Conservation (phyloP, 2,797 vertebrate species). For the Galaxias olidus region DNA sequence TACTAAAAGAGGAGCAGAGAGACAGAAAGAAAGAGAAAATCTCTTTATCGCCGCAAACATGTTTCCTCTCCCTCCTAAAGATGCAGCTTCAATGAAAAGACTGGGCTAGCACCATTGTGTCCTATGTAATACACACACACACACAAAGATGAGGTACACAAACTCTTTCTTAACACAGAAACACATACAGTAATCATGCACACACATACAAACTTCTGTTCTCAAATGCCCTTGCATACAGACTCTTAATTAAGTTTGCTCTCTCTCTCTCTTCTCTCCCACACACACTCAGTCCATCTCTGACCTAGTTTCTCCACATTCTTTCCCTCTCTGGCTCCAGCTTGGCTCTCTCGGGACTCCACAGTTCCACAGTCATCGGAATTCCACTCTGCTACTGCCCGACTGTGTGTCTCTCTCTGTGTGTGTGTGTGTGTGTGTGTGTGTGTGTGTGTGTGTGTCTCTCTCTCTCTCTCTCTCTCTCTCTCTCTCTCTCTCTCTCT, state of each 20-base stretch:
- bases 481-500: slow-evolving; percentile 40
- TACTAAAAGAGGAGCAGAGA: slow-evolving; percentile 11
- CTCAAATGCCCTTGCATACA: slow-evolving; percentile 16
- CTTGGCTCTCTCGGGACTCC: slow-evolving; percentile 53
- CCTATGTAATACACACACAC: slow-evolving; percentile 23
- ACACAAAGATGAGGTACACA: slow-evolving; percentile 30
- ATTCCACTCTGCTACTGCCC: slow-evolving; percentile 33
- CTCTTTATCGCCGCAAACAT: slow-evolving; percentile 45
- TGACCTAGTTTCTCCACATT: slow-evolving; percentile 76
- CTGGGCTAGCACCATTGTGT: slow-evolving; percentile 22
- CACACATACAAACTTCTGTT: slow-evolving; percentile 16
- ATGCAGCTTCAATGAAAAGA: slow-evolving; percentile 23
- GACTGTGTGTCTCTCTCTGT: slow-evolving; percentile 23
- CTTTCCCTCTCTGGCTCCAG: slow-evolving; percentile 59
- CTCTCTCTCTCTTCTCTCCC: slow-evolving; percentile 18
- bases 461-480: slow-evolving; percentile 25
- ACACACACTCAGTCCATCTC: slow-evolving; percentile 40
- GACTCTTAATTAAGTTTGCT: slow-evolving; percentile 1
- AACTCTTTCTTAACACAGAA: background rate
- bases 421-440: slow-evolving; percentile 8
- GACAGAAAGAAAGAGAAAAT: slow-evolving; percentile 20
- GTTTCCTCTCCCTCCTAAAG: slow-evolving; percentile 27
- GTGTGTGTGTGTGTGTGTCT: background rate
- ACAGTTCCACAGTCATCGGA: slow-evolving; percentile 44
- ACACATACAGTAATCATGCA: slow-evolving; percentile 38